phyloP scores from a whole-genome alignment of 2,797 vertebrate genomes.

The Podarcis lilfordi region DNA sequence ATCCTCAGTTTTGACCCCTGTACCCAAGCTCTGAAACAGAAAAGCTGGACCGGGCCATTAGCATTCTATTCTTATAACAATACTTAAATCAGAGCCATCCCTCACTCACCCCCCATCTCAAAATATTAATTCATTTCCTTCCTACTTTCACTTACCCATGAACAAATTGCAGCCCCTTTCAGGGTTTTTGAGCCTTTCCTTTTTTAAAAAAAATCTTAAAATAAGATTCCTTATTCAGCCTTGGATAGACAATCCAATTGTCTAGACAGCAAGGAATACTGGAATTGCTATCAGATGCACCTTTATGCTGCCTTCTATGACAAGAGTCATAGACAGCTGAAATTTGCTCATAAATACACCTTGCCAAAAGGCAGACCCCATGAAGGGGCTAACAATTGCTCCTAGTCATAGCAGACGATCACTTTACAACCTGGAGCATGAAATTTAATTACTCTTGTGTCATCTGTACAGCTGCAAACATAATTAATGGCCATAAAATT shows the following conservation, averaged over 20 bases:
- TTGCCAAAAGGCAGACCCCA: constrained; percentile 7
- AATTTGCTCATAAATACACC: not conserved
- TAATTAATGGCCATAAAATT: constrained; percentile 25
- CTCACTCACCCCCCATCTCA: not conserved
- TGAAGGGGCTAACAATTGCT: constrained; percentile 13
- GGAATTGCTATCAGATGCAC: not conserved
- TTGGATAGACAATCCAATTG: not conserved
- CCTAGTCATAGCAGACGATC: not conserved
- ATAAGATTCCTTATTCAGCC: fast-evolving
- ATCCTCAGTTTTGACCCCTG: not conserved
- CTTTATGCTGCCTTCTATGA: not conserved
- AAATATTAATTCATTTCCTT: not conserved
- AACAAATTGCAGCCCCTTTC: not conserved
- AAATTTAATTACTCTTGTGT: constrained; percentile 32
- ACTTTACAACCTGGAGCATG: constrained; percentile 13
- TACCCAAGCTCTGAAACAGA: not conserved
- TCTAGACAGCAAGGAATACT: constrained; percentile 4
- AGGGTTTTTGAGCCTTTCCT: too few relatives aligned
- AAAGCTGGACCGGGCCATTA: not conserved
- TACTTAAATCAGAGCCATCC: constrained; percentile 12
- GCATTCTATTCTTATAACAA: not conserved
- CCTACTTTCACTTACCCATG: not conserved
- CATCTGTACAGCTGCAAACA: not conserved
- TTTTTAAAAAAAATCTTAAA: not conserved
- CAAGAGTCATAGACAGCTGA: constrained; percentile 10